Percentiles rank a stretch among this genome's conserved stretches.
phyloP scores from a whole-genome alignment of 2,113 vertebrate species.

The Ceratotherium simum region DNA sequence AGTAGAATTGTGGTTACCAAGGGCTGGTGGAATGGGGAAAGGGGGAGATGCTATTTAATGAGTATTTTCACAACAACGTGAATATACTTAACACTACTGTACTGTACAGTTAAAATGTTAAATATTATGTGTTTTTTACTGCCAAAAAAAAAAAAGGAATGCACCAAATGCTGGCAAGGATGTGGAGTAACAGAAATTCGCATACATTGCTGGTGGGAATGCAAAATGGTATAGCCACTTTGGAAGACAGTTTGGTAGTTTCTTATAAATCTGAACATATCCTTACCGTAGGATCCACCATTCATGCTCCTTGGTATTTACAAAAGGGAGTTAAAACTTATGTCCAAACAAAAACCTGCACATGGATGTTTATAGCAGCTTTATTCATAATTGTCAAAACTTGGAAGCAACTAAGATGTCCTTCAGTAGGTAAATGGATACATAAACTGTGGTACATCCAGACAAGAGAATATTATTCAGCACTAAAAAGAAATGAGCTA shows the following conservation, averaged over 20 bases:
- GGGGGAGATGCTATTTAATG: not conserved
- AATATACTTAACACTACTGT: not conserved
- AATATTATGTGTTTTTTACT: not conserved
- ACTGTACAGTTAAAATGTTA: not conserved
- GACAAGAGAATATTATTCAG: not conserved
- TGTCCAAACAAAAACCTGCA: not conserved
- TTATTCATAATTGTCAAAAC: not conserved
- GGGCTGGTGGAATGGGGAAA: not conserved
- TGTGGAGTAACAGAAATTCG: not conserved
- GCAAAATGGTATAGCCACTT: not conserved
- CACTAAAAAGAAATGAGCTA: not conserved
- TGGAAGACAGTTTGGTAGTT: not conserved
- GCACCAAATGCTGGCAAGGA: not conserved
- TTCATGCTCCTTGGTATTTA: not conserved
- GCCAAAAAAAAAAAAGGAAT: not conserved
- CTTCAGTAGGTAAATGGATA: not conserved
- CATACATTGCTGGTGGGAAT: no score
- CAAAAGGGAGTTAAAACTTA: not conserved
- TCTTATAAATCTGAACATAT: not conserved
- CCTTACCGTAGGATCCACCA: not conserved
- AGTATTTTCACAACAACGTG: not conserved
- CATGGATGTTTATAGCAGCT: not conserved
- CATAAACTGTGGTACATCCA: not conserved
- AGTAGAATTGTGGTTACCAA: not conserved
- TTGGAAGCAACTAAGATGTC: not conserved